phyloP scores from a whole-genome alignment of 2,888 invertebrate species.

The Tillus elongatus region DNA sequence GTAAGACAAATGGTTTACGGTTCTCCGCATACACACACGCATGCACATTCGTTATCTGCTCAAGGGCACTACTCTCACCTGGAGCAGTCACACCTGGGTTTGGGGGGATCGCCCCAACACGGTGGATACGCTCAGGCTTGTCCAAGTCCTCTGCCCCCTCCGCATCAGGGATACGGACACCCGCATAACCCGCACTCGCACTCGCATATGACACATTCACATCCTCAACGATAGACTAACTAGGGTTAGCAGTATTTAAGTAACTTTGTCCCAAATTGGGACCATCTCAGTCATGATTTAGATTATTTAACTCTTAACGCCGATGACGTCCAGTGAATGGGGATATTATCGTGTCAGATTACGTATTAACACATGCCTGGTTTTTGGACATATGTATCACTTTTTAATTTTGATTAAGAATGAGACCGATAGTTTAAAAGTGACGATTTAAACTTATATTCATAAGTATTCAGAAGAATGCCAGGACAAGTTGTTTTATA shows the following conservation, averaged over 20 bases:
- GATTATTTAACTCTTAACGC: constrained; percentile 33
- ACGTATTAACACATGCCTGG: no score
- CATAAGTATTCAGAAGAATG: no score
- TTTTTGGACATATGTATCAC: no score
- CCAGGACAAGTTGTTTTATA: no score
- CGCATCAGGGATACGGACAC: constrained; percentile 49
- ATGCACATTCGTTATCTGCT: constrained; percentile 48
- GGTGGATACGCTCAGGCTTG: constrained; percentile 57
- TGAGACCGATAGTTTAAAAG: no score
- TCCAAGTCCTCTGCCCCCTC: constrained; percentile 65
- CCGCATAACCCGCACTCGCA: constrained; percentile 63
- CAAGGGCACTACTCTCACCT: constrained; percentile 40
- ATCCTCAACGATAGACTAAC: constrained; percentile 70
- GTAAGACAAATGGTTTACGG: constrained; percentile 91
- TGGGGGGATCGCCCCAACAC: constrained; percentile 41
- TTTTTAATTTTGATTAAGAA: no score
- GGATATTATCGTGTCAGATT: no score
- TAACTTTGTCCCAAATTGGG: constrained; percentile 10
- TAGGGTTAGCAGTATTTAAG: no score
- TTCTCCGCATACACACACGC: constrained; percentile 55
- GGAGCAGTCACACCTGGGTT: constrained; percentile 39
- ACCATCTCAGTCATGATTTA: constrained; percentile 20
- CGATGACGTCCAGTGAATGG: no score
- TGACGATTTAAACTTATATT: no score
- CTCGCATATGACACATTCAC: constrained; percentile 61